phyloP scores from a whole-genome alignment of 2,797 vertebrate genomes.

The Argya squamiceps region DNA sequence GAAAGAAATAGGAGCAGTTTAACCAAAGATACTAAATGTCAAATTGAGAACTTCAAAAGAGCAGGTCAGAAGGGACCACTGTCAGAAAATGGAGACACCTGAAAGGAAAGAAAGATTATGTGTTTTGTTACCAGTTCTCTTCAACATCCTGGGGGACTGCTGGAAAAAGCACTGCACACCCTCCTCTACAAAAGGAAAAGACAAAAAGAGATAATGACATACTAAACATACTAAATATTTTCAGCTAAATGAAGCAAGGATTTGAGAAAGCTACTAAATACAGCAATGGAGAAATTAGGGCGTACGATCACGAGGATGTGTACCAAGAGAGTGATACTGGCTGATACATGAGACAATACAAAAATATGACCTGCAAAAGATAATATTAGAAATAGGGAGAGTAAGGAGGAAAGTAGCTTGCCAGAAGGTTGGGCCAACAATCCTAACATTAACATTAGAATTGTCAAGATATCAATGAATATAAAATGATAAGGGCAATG shows the following conservation, averaged over 20 bases:
- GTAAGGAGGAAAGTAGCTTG: background rate
- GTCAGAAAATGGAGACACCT: background rate
- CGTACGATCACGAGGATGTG: background rate
- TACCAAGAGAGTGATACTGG: background rate
- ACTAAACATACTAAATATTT: background rate
- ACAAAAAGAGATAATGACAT: background rate
- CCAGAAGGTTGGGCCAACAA: background rate
- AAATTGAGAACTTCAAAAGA: background rate
- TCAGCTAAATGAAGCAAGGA: background rate
- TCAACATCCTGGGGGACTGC: background rate
- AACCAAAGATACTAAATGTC: background rate
- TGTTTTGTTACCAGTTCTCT: background rate
- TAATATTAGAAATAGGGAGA: slow-evolving; percentile 11
- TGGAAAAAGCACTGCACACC: background rate
- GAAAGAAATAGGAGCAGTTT: background rate
- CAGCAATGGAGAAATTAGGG: background rate
- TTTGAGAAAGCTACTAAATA: background rate
- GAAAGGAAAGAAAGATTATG: background rate
- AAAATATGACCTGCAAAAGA: slow-evolving; percentile 13
- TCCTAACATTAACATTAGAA: background rate
- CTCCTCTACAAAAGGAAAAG: background rate
- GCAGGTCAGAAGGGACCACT: background rate
- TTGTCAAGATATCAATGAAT: background rate
- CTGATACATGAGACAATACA: background rate
- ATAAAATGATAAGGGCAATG: background rate